These are phyloP conservation scores for Embidobia sp. DNA, from an alignment of 2,888 invertebrate genomes.

Conservation along the genomic window DNA sequence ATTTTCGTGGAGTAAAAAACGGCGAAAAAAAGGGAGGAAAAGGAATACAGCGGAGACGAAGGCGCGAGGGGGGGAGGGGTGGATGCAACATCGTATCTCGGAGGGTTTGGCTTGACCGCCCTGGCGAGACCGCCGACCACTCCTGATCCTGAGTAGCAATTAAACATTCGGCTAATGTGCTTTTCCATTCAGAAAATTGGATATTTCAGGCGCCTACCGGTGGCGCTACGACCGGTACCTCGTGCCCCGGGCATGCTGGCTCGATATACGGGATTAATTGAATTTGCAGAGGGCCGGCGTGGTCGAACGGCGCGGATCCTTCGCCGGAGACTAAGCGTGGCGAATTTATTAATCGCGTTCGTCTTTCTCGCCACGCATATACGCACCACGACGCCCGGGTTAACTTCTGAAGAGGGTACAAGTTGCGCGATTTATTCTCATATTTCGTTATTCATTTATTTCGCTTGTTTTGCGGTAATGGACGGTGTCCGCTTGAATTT, in stretches of 20 bases:
- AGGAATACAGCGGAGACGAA: slow-evolving; percentile 21
- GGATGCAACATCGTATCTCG: slow-evolving; percentile 68
- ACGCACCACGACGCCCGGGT: slow-evolving; percentile 17
- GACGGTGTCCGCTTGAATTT: background rate
- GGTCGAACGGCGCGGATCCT: slow-evolving; percentile 64
- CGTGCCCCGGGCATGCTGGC: slow-evolving; percentile 60
- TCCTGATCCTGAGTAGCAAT: slow-evolving; percentile 77
- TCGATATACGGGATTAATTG: slow-evolving; percentile 76
- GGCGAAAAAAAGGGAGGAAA: too few relatives aligned
- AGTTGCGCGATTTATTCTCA: slow-evolving; percentile 42
- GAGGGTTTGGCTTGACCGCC: slow-evolving; percentile 52
- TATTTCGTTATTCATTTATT: slow-evolving; percentile 49
- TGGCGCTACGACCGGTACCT: slow-evolving; percentile 35
- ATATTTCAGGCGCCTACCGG: slow-evolving; percentile 72
- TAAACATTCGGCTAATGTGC: slow-evolving; percentile 78
- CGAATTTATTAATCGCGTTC: slow-evolving; percentile 74
- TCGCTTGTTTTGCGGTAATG: slow-evolving; percentile 25
- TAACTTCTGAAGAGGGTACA: slow-evolving; percentile 51
- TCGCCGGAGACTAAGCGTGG: slow-evolving; percentile 64
- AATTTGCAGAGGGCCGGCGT: slow-evolving; percentile 69
- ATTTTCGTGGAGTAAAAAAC: slow-evolving; percentile 10
- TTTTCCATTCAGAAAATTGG: slow-evolving; percentile 80
- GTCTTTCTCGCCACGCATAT: slow-evolving; percentile 48
- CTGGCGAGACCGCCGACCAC: slow-evolving; percentile 68
- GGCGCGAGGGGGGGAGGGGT: slow-evolving; percentile 66